A percentile compares a stretch with the other conserved stretches of the same genome.
phyloP scores from a whole-genome alignment of 2,888 invertebrate genomes.

The Tetranychus truncatus region DNA sequence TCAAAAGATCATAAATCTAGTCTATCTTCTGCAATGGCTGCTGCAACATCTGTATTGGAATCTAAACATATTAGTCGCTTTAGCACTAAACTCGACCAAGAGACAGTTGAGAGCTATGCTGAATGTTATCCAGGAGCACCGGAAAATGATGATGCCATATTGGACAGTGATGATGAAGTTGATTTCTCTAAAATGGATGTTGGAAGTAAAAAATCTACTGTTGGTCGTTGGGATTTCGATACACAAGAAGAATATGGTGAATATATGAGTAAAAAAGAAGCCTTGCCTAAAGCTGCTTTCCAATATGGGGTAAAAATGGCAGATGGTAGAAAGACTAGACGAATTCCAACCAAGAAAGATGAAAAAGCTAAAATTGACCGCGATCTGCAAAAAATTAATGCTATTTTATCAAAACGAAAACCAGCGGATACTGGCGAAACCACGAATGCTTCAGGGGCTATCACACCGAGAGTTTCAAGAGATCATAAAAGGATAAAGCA shows the following conservation, averaged over 20 bases:
- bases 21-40: background rate
- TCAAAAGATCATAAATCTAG: background rate
- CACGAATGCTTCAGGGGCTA: background rate
- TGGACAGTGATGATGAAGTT: conserved; percentile 93
- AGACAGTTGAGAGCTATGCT: conserved; percentile 42
- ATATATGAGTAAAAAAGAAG: conserved; percentile 95
- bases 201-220: conserved; percentile 90
- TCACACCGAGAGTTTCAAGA: background rate
- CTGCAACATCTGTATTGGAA: background rate
- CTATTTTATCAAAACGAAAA: conserved; percentile 18
- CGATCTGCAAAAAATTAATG: conserved; percentile 80
- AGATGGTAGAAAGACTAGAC: conserved; percentile 79
- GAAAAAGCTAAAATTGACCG: conserved; percentile 89
- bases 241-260: conserved; percentile 95
- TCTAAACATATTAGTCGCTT: conserved; percentile 19
- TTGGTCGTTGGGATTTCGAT: conserved; percentile 95
- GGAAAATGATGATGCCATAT: conserved; percentile 60
- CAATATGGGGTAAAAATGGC: conserved; percentile 98
- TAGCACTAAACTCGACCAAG: conserved; percentile 18
- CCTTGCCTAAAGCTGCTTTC: conserved; percentile 92
- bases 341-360: conserved; percentile 41
- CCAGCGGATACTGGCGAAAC: conserved; percentile 3
- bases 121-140: conserved; percentile 79
- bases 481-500: background rate
- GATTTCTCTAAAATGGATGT: conserved; percentile 99